Percentiles rank a stretch among this genome's conserved stretches.
These are phyloP conservation scores for Erithacus rubecula DNA, from an alignment of 2,797 vertebrate species.

Conservation along the genomic window DNA sequence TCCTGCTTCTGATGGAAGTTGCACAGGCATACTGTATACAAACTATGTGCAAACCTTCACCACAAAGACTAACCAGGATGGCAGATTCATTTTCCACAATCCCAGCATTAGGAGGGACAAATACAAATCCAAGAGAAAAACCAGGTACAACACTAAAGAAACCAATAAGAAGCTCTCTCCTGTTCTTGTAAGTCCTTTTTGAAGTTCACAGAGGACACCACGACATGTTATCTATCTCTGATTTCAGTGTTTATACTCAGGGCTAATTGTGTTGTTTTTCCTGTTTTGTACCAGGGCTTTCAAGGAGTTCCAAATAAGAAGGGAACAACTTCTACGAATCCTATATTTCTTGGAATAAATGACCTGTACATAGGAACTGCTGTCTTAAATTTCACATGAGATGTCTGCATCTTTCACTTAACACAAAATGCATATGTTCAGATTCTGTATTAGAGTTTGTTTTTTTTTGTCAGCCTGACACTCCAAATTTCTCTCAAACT, in stretches of 20 bases:
- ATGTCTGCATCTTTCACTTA: neutral
- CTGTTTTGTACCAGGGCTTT: slow-evolving; percentile 19
- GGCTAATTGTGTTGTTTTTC: slow-evolving; percentile 39
- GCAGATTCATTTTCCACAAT: neutral
- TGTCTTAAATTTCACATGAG: neutral
- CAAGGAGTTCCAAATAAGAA: slow-evolving; percentile 8
- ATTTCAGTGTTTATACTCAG: slow-evolving; percentile 5
- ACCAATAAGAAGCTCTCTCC: neutral
- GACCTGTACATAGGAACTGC: neutral
- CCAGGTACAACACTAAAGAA: neutral
- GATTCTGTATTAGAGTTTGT: neutral
- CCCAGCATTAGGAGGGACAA: neutral
- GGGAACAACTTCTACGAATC: neutral
- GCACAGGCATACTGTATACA: slow-evolving; percentile 75
- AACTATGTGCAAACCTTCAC: neutral
- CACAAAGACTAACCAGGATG: neutral
- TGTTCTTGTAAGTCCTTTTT: neutral
- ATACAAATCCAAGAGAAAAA: neutral
- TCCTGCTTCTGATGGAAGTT: slow-evolving; percentile 87
- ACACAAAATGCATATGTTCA: neutral
- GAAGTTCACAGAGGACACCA: slow-evolving; percentile 24
- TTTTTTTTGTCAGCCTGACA: neutral
- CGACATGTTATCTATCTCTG: neutral
- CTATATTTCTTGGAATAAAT: neutral
- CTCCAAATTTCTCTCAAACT: neutral